Conservation (phyloP, 2,113 vertebrate species). For the Strix uralensis region DNA sequence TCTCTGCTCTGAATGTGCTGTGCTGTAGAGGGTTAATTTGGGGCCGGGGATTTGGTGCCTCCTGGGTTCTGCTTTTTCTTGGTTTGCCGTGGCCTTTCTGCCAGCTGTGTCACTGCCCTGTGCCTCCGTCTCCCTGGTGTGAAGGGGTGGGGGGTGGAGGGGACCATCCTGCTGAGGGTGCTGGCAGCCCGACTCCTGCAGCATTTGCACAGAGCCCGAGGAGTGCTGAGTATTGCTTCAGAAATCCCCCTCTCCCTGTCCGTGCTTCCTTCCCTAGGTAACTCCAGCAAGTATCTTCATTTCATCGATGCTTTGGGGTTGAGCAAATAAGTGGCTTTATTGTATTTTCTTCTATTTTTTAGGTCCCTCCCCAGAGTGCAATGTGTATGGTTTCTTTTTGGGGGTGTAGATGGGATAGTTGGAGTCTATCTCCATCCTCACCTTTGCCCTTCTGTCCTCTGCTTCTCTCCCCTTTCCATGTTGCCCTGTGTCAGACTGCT, state of each 20-base stretch:
- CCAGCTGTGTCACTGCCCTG: conserved; percentile 9
- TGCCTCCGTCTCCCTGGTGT: not conserved
- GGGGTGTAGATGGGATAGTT: not conserved
- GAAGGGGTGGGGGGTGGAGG: not conserved
- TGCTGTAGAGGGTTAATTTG: not conserved
- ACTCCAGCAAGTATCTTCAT: not conserved
- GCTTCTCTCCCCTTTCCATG: not conserved
- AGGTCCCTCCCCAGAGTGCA: not conserved
- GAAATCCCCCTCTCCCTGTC: not conserved
- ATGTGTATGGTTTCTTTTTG: not conserved
- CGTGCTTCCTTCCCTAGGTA: not conserved
- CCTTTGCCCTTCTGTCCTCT: not conserved
- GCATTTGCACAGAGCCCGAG: not conserved
- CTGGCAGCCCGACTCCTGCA: not conserved
- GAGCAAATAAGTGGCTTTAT: not conserved
- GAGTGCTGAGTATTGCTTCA: not conserved
- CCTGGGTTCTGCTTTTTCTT: not conserved
- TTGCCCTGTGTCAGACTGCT: not conserved
- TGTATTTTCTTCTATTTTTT: not conserved
- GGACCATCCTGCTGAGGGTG: not conserved
- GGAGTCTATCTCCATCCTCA: not conserved
- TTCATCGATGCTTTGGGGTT: not conserved
- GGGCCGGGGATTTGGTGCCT: not conserved
- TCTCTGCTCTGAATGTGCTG: not conserved
- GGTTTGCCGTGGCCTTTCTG: not conserved